Conservation (phyloP, 92 coral and sea anemone species). For the Phenganax subtilis region DNA sequence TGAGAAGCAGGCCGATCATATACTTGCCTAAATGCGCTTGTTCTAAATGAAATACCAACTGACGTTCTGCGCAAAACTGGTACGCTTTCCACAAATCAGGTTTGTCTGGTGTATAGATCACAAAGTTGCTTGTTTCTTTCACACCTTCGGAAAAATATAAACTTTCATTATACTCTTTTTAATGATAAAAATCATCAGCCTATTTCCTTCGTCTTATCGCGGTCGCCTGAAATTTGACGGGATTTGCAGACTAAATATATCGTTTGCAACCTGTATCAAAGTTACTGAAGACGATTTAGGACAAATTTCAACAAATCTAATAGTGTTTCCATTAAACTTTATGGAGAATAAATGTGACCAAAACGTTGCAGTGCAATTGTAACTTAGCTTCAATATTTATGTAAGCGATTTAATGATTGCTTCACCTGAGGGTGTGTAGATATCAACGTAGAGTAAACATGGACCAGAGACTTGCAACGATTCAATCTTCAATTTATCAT, state of each 20-base stretch:
- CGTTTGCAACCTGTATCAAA: no score
- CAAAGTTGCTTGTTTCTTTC: slow-evolving; percentile 37
- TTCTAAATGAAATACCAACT: slow-evolving; percentile 32
- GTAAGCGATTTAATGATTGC: not conserved
- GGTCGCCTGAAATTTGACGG: no score
- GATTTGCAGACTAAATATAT: no score
- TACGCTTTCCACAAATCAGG: slow-evolving; percentile 40
- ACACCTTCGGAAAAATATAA: slow-evolving; percentile 16
- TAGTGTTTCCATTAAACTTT: no score
- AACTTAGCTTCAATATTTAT: not conserved
- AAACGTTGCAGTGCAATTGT: no score
- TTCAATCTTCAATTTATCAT: slow-evolving; percentile 37
- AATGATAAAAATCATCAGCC: not conserved
- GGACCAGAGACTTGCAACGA: slow-evolving; percentile 20
- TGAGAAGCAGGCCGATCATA: no score
- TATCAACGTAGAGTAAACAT: slow-evolving; percentile 32
- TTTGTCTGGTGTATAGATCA: slow-evolving; percentile 27
- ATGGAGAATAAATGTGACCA: no score
- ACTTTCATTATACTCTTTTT: not conserved
- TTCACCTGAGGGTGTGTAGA: slow-evolving; percentile 29
- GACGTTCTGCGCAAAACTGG: slow-evolving; percentile 37
- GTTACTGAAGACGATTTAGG: no score
- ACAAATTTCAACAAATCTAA: no score
- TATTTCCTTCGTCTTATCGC: no score
- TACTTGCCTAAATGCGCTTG: slow-evolving; percentile 12